Evolutionary conservation across 2,113 vertebrate genomes (phyloP), one percentile per base, ranked within the genome.

Genomic region (Nothobranchius furzeri): DNA sequence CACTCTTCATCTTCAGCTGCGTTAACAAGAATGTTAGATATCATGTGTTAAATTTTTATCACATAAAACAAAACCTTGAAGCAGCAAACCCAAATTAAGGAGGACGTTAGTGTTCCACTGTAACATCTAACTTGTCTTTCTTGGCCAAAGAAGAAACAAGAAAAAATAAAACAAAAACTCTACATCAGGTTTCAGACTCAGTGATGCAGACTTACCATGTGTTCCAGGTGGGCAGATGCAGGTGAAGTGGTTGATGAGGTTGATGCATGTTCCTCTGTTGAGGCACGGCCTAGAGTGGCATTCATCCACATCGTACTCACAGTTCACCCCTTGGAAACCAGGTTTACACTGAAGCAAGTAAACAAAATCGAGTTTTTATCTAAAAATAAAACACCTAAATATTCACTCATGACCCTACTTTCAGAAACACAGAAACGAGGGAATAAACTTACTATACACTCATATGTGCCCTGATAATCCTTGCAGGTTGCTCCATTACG

Each of bases 171-270:
- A 35, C 8, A 52, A 25, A 9, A 3, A 13, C 40, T 20, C 7
- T 7, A 42, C 13, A 56, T n/a, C 24, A 20, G 40, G 17, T 3
- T 62, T 35, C 20, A 6, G 6, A 30, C 40, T 45, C n/a, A 12
- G 47, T 36, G 30, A 64, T 45, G 15, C 2, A 17, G 53, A 66
- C 92, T 50, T 90, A 97, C 96, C 96, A 6, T 91, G 90, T 60
- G 96, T 96, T 88, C 96, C 96, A 9, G 94, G 95, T 1, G 95
- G 96, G 69, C 96, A 98, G 49, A 92, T 92, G 54, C 96, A 98
- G 75, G 89, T 95, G 90, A 95, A 98, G 14, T 83, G 92, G 88
- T 96, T 96, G 89, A 96, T 89, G 4, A 96, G 94, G 90, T 98
- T 95, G 57, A 98, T 91, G 40, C 96, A 98, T 0, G 93, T 98